These are phyloP conservation scores for Nannobrachium achirus DNA, from an alignment of 2,113 vertebrate genomes.

Conservation along the genomic window DNA sequence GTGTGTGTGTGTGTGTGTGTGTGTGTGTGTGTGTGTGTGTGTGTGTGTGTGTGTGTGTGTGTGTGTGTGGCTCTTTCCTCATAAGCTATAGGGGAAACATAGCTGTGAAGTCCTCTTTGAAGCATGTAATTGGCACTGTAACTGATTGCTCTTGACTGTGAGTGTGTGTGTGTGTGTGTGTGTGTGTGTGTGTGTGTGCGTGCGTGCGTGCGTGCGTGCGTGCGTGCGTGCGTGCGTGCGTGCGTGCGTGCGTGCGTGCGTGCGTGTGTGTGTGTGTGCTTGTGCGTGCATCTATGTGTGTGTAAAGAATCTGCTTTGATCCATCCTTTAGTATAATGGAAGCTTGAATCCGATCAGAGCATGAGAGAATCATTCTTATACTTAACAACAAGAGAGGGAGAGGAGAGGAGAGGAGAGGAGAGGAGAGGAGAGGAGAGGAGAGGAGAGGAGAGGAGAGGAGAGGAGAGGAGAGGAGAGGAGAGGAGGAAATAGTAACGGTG, in stretches of 20 bases:
- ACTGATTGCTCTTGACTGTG: slow-evolving; percentile 45
- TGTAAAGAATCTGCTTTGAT: slow-evolving; percentile 68
- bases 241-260: slow-evolving; percentile 15
- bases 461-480: neutral
- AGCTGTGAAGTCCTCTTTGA: slow-evolving; percentile 65
- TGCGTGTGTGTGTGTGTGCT: neutral
- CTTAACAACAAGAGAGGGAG: neutral
- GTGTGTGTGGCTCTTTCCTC: slow-evolving; percentile 13
- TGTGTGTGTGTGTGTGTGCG: neutral
- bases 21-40: neutral
- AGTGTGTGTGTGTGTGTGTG: slow-evolving; percentile 3
- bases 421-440: neutral
- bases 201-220: slow-evolving; percentile 11
- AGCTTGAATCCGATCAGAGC: slow-evolving; percentile 42
- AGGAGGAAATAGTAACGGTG: slow-evolving; percentile 40
- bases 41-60: slow-evolving; percentile 13
- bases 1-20: neutral
- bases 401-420: neutral
- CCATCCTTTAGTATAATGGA: slow-evolving; percentile 63
- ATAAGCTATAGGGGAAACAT: slow-evolving; percentile 13
- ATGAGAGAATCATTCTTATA: slow-evolving; percentile 34
- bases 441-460: slow-evolving; percentile 2
- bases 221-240: neutral
- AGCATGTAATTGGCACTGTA: slow-evolving; percentile 53
- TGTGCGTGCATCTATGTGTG: slow-evolving; percentile 14